phyloP scores from a whole-genome alignment of 2,797 vertebrate genomes.

The Myripristis murdjan region DNA sequence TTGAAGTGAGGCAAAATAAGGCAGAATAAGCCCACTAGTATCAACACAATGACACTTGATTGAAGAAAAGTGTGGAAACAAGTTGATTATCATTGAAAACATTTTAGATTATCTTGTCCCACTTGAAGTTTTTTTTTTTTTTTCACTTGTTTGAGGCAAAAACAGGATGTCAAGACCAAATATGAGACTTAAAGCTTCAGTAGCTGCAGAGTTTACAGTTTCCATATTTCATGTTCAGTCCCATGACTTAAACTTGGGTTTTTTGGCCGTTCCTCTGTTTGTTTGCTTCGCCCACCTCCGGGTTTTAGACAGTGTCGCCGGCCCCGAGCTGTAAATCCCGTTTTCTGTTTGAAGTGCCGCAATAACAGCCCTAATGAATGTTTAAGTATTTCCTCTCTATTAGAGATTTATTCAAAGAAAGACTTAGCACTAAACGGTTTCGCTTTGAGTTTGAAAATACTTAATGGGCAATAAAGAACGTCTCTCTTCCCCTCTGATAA shows the following conservation, averaged over 20 bases:
- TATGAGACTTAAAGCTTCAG: background rate
- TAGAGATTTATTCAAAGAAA: slow-evolving; percentile 39
- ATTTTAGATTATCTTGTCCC: no score
- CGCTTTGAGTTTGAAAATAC: slow-evolving; percentile 65
- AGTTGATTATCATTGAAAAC: no score
- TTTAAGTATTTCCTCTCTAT: slow-evolving; percentile 24
- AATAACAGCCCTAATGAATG: slow-evolving; percentile 41
- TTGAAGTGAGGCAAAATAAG: no score
- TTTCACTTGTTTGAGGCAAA: no score
- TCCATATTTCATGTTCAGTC: background rate
- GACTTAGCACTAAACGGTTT: slow-evolving; percentile 47
- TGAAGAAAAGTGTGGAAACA: no score
- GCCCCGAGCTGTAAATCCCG: slow-evolving; percentile 21
- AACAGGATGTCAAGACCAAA: no score
- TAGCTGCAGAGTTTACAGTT: no score
- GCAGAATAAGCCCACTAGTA: no score
- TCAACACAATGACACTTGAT: no score
- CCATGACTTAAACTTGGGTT: background rate
- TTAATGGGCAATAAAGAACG: slow-evolving; percentile 66
- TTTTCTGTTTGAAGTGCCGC: slow-evolving; percentile 48
- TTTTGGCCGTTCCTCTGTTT: background rate
- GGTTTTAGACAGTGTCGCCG: no score
- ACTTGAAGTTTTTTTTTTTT: no score
- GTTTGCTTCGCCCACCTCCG: no score
- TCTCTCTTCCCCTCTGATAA: slow-evolving; percentile 60